Evolutionary conservation across 2,797 vertebrate genomes (phyloP), one percentile per base, ranked within the genome.

Genomic region (Apogon hyalosoma): DNA sequence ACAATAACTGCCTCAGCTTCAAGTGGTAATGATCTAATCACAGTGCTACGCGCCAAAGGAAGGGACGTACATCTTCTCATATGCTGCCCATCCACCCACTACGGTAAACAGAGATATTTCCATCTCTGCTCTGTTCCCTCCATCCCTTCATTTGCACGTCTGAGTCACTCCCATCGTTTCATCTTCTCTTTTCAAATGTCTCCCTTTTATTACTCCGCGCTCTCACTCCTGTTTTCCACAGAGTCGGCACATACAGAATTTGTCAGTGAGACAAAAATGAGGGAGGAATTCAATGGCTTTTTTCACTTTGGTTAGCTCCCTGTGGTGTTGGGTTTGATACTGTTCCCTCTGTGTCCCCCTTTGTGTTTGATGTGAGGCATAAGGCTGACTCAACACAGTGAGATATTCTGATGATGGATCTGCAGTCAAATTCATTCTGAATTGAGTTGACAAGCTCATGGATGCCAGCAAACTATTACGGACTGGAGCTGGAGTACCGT

Each of bases 391-490:
- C 73, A 50, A 80, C 79, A 63, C 65, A 73, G 53, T 46, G 54
- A 83, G 84, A 87, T 77, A 77, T 39, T 80, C 66, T 28, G 63
- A 83, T 85, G 83, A 90, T 84, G 86, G 87, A 88, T 89, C 69
- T 77, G 82, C 77, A 73, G 73, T 79, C 66, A 77, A 84, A 90
- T 90, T 69, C 77, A 73, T 82, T 52, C 70, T 75, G 88, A 89
- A 73, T 64, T 49, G 74, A 76, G 83, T 63, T 70, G 83, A 79
- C 77, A 84, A 80, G 74, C 33, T 21, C 56, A 10, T 51, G 72
- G 68, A 60, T 70, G 70, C 69, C 79, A 77, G 80, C 51, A 21
- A 79, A 80, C 70, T 72, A 78, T 76, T 83, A 70, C 48, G 75
- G 59, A 49, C 54, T 77, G 73, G 62, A 74, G 73, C 49, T 67